phyloP scores from a whole-genome alignment of 1,140 invertebrate genomes.

The Leptoteleia sp. region DNA sequence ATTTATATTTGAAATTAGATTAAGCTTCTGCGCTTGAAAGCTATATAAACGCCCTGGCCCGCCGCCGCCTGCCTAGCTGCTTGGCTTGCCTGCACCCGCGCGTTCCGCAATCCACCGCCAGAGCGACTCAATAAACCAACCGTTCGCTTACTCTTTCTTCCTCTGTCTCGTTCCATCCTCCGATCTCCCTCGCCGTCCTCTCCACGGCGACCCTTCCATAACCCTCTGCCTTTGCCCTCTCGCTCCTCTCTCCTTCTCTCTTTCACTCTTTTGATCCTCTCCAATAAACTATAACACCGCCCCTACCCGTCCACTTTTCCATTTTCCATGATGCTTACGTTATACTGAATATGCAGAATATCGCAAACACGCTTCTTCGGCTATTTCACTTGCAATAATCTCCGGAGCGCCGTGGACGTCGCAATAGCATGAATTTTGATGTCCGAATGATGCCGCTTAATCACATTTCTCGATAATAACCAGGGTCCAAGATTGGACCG shows the following conservation, averaged over 20 bases:
- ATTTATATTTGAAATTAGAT: slow-evolving; percentile 82
- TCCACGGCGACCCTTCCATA: slow-evolving; percentile 35
- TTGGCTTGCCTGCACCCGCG: slow-evolving; percentile 55
- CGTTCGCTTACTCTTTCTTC: slow-evolving; percentile 75
- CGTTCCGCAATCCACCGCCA: slow-evolving; percentile 72
- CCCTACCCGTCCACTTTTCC: slow-evolving; percentile 29
- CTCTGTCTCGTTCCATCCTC: slow-evolving; percentile 60
- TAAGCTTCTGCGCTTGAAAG: slow-evolving; percentile 81
- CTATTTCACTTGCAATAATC: slow-evolving; percentile 43
- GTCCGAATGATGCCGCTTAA: background rate
- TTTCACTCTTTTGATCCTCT: slow-evolving; percentile 63
- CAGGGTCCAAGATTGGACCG: background rate
- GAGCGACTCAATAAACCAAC: slow-evolving; percentile 80
- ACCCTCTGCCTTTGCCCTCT: slow-evolving; percentile 27
- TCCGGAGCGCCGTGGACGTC: slow-evolving; percentile 4
- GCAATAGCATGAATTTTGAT: slow-evolving; percentile 31
- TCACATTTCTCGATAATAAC: background rate
- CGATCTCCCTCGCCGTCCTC: slow-evolving; percentile 44
- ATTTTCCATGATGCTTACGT: slow-evolving; percentile 46
- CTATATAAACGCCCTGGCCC: slow-evolving; percentile 79
- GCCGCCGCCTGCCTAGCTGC: slow-evolving; percentile 64
- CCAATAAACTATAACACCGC: slow-evolving; percentile 59
- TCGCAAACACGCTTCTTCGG: slow-evolving; percentile 26
- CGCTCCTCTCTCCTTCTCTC: slow-evolving; percentile 42
- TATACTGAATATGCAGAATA: slow-evolving; percentile 44